Evolutionary conservation across 2,797 vertebrate species (phyloP), one percentile per base, ranked within the genome.

Genomic region (Atherinosoma microstoma): DNA sequence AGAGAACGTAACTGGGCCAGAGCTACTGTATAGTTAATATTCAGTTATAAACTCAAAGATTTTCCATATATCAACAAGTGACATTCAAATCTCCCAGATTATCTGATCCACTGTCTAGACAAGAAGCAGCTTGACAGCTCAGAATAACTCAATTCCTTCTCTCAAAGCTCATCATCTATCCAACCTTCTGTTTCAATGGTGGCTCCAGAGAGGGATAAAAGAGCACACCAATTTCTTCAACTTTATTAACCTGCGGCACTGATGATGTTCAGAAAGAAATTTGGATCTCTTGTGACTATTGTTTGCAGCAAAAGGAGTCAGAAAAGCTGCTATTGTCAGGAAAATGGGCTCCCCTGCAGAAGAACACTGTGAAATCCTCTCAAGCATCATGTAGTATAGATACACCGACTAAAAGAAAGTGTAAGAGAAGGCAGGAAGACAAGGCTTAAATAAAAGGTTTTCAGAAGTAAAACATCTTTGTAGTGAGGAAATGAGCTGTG

Each of bases 301-400:
- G 85, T 89, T 84, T 86, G 58, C 56, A 76, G 80, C 67, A 83
- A 91, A 47, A 82, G 32, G 29, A 58, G 69, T 57, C 16, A 64
- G 51, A 79, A 76, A 72, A 76, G 77, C 57, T 64, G 74, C 67
- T 79, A 84, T 85, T 84, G 64, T 82, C 60, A 76, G 67, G 62
- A 58, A 84, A 89, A 90, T 67, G 38, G 76, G 70, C 78, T 87
- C 90, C 88, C 67, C 79, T 89, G 84, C 76, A 84, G 85, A 85
- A 82, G 58, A 86, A 86, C 87, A 76, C 8, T 32, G 53, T 64
- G 74, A 87, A 88, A 92, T 84, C 74, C 82, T 82, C 74, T 84
- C 62, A 82, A 83, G 80, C 45, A 53, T 70, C 51, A 13, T 73
- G 66, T 63, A 71, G 57, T 64, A 59, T 66, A 63, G 75, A 82